phyloP scores from a whole-genome alignment of 2,113 vertebrate genomes.

The Neodon shergylaensis region DNA sequence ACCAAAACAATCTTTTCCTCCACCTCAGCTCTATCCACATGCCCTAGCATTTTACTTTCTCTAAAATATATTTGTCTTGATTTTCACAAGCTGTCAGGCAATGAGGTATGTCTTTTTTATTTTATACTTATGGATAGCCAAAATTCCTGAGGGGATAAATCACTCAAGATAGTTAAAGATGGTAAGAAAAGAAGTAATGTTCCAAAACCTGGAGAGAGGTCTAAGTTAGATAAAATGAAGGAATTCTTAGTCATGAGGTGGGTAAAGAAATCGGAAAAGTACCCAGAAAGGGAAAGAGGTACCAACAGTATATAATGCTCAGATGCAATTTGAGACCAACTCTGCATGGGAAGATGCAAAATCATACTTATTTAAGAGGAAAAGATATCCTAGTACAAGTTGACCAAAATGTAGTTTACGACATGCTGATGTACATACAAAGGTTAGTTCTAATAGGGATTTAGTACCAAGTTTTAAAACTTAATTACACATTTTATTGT shows the following conservation, averaged over 20 bases:
- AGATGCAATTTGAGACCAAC: conserved; percentile 34
- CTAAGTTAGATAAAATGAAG: conserved; percentile 63
- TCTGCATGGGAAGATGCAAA: conserved; percentile 11
- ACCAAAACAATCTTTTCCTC: background rate
- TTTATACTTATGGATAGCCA: conserved; percentile 54
- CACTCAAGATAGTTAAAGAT: conserved; percentile 65
- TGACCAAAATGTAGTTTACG: background rate
- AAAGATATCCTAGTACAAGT: background rate
- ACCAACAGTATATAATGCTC: conserved; percentile 51
- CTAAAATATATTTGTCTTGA: conserved; percentile 54
- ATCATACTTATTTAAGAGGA: background rate
- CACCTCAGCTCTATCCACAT: background rate
- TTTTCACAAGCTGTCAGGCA: conserved; percentile 67
- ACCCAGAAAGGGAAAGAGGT: background rate
- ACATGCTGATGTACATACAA: background rate
- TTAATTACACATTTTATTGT: conserved; percentile 2
- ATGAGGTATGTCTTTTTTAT: conserved; percentile 61
- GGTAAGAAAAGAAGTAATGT: conserved; percentile 69
- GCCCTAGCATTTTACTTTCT: conserved; percentile 10
- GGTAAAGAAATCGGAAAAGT: conserved; percentile 52
- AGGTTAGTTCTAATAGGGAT: background rate
- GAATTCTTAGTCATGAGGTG: conserved; percentile 58
- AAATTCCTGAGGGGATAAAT: conserved; percentile 67
- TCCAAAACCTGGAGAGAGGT: background rate
- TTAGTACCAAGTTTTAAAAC: background rate